Conservation (phyloP, 2,797 vertebrate species). For the Lagocephalus sceleratus region DNA sequence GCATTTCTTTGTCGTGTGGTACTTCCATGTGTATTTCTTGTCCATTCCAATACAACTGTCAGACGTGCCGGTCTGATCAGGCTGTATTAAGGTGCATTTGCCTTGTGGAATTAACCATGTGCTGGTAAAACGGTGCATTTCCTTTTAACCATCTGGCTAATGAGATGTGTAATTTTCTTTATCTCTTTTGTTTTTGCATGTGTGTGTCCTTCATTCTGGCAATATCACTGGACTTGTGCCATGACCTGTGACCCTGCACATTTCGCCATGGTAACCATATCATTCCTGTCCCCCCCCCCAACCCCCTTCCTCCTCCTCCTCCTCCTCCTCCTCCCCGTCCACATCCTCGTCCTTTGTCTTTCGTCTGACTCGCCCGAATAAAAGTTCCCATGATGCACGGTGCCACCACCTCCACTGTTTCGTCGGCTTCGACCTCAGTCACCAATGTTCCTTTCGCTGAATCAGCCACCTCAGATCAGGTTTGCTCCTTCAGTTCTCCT, state of each 20-base stretch:
- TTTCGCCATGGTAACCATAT: conserved; percentile 88
- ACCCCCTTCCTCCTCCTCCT: conserved; percentile 56
- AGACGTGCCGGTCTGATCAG: conserved; percentile 72
- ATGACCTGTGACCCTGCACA: conserved; percentile 86
- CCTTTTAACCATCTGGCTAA: conserved; percentile 39
- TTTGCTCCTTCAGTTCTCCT: conserved; percentile 93
- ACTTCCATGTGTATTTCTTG: conserved; percentile 52
- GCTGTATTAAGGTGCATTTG: conserved; percentile 73
- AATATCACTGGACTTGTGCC: conserved; percentile 91
- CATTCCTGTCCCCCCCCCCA: conserved; percentile 80
- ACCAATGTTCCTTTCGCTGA: conserved; percentile 97
- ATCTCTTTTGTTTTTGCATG: conserved; percentile 81
- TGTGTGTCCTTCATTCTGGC: conserved; percentile 83
- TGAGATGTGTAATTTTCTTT: conserved; percentile 64
- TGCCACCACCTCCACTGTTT: conserved; percentile 96
- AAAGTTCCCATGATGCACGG: conserved; percentile 99
- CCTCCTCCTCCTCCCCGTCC: conserved; percentile 78
- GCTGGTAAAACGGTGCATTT: conserved; percentile 41
- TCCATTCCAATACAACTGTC: conserved; percentile 75
- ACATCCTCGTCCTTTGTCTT: conserved; percentile 84
- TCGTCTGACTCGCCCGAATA: conserved; percentile 93
- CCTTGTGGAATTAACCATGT: conserved; percentile 59
- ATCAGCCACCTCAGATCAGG: conserved; percentile 96
- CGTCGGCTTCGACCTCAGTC: conserved; percentile 94
- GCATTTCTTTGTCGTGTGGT: conserved; percentile 48